Evolutionary conservation across 2,113 vertebrate species (phyloP).

Genomic region (Perca fluviatilis): DNA sequence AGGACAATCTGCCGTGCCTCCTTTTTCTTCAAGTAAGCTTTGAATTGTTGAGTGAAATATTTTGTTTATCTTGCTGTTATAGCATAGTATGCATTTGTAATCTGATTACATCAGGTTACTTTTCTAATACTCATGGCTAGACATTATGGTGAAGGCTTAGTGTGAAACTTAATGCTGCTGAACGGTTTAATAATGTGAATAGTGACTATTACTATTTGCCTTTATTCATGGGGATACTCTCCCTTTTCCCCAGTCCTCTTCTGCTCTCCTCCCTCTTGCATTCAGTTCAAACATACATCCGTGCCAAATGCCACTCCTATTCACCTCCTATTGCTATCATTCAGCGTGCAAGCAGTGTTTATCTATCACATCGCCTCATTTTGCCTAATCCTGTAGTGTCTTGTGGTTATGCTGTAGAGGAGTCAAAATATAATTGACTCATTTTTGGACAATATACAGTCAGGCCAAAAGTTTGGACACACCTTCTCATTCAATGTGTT

Average conservation of each 20-base stretch:
- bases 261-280: not conserved
- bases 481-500: too few relatives aligned
- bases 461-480: too few relatives aligned
- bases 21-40: not conserved
- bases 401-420: not conserved
- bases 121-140: not conserved
- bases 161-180: not conserved
- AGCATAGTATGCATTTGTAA: not conserved
- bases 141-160: not conserved
- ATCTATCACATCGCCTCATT: not conserved
- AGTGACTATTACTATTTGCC: not conserved
- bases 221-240: not conserved
- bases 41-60: not conserved
- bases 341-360: not conserved
- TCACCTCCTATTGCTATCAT: not conserved
- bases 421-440: not conserved
- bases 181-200: not conserved
- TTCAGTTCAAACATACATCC: not conserved
- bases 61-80: not conserved
- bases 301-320: not conserved
- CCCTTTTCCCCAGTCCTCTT: not conserved
- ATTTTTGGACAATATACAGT: not conserved
- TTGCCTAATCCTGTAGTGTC: not conserved
- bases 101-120: not conserved
- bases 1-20: accelerated